Evolutionary conservation across 2,113 vertebrate species (phyloP).

Genomic region (Cariama cristata): DNA sequence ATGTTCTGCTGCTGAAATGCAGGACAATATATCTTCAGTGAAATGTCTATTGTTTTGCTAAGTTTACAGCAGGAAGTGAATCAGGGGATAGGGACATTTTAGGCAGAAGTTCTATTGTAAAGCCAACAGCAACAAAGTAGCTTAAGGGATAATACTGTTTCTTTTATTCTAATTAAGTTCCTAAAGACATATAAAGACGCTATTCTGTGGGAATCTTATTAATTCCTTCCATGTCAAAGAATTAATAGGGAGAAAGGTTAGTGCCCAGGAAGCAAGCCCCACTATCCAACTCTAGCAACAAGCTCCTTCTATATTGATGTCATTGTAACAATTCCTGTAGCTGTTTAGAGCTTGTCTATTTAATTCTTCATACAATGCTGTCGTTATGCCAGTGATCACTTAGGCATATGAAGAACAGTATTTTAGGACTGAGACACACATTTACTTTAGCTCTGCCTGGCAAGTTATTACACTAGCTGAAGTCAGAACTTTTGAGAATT

Average conservation of each 20-base stretch:
- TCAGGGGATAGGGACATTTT: slow-evolving; percentile 17
- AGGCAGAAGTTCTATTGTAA: slow-evolving; percentile 42
- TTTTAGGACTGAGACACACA: background rate
- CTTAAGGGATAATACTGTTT: slow-evolving; percentile 33
- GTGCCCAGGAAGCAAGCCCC: slow-evolving; percentile 36
- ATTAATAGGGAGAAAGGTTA: slow-evolving; percentile 41
- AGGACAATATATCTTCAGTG: background rate
- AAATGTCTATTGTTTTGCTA: slow-evolving; percentile 45
- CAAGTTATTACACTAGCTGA: background rate
- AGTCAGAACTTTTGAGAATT: background rate
- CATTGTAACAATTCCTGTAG: background rate
- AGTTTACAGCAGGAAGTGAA: slow-evolving; percentile 55
- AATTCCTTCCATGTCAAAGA: slow-evolving; percentile 44
- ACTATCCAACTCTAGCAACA: slow-evolving; percentile 26
- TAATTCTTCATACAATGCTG: slow-evolving; percentile 21
- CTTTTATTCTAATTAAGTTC: slow-evolving; percentile 20
- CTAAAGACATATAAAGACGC: slow-evolving; percentile 24
- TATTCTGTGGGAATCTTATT: slow-evolving; percentile 30
- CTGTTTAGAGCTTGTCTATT: background rate
- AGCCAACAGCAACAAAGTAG: slow-evolving; percentile 24
- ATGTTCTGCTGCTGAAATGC: background rate
- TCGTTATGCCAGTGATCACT: slow-evolving; percentile 20
- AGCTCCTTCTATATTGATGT: slow-evolving; percentile 10
- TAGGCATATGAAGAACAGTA: background rate
- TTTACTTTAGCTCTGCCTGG: background rate